Conservation (phyloP, 2,113 vertebrate species). For the Poeciliopsis retropinna region DNA sequence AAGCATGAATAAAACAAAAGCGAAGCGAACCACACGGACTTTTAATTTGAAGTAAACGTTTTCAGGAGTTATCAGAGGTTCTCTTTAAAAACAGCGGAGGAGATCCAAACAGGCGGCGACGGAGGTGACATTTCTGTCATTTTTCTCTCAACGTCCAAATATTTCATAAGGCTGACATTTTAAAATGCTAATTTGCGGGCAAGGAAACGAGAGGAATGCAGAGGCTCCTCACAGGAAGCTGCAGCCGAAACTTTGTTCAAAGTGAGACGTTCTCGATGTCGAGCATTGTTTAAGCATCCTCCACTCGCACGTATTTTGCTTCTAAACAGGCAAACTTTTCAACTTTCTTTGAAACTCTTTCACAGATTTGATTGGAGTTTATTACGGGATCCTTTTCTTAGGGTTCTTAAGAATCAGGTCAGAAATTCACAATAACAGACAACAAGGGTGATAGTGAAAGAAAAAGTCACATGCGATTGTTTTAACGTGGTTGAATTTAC, state of each 20-base stretch:
- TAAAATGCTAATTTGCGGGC: constrained; percentile 56
- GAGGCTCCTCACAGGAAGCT: background rate
- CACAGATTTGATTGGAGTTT: background rate
- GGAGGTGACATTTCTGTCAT: constrained; percentile 62
- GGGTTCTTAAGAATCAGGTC: too few species aligned
- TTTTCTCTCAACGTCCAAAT: constrained; percentile 37
- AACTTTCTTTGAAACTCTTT: background rate
- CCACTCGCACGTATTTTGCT: too few species aligned
- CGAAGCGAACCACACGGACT: background rate
- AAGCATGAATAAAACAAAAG: background rate
- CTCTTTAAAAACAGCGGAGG: constrained; percentile 4
- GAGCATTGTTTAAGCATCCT: too few species aligned
- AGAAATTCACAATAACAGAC: background rate
- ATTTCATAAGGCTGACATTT: constrained; percentile 64
- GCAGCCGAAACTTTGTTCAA: background rate
- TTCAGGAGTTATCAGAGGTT: background rate
- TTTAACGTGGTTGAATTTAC: too few species aligned
- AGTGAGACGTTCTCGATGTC: too few species aligned
- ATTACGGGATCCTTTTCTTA: background rate
- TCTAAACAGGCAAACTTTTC: too few species aligned
- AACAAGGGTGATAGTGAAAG: too few species aligned
- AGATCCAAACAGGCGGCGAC: constrained; percentile 42
- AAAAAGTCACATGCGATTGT: too few species aligned
- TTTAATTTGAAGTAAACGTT: background rate
- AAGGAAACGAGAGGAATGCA: constrained; percentile 39